phyloP scores from a whole-genome alignment of 37 sponge, comb jelly and placozoan species.

The Haliclona indistincta region DNA sequence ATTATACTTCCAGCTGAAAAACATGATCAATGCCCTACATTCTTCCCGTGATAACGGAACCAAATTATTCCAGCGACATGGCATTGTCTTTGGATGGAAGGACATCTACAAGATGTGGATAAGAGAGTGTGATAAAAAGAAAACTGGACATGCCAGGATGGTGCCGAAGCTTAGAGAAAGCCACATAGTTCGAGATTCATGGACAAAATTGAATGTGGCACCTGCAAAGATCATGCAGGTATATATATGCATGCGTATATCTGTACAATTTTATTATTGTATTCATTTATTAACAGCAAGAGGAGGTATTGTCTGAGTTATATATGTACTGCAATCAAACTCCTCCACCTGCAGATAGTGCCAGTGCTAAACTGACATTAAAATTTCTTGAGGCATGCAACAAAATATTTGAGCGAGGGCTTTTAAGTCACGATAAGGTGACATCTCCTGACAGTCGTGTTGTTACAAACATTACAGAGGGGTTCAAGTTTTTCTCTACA shows the following conservation, averaged over 20 bases:
- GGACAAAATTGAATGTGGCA: conserved; percentile 25
- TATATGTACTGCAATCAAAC: too few relatives aligned
- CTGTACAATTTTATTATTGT: too few relatives aligned
- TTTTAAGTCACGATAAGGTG: conserved; percentile 8
- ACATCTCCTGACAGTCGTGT: not conserved
- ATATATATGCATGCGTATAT: not conserved
- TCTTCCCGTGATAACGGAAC: conserved; percentile 10
- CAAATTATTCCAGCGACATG: not conserved
- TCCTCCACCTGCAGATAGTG: too few relatives aligned
- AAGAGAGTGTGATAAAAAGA: not conserved
- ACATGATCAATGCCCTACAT: conserved; percentile 24
- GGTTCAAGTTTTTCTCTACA: conserved; percentile 5
- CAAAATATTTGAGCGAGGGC: conserved; percentile 18
- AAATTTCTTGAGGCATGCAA: conserved; percentile 22
- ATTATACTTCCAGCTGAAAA: conserved; percentile 5
- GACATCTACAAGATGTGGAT: conserved; percentile 4
- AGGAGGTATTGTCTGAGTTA: too few relatives aligned
- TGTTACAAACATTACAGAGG: conserved; percentile 3
- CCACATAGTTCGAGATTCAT: conserved; percentile 12
- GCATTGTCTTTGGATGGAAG: conserved; percentile 13
- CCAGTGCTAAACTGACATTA: too few relatives aligned
- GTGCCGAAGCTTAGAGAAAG: conserved; percentile 9
- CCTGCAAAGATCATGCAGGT: conserved; percentile 50
- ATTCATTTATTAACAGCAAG: too few relatives aligned
- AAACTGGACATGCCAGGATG: conserved; percentile 1